Evolutionary conservation across 2,797 vertebrate genomes (phyloP), one percentile per base, ranked within the genome.

Genomic region (Poecile montanus): DNA sequence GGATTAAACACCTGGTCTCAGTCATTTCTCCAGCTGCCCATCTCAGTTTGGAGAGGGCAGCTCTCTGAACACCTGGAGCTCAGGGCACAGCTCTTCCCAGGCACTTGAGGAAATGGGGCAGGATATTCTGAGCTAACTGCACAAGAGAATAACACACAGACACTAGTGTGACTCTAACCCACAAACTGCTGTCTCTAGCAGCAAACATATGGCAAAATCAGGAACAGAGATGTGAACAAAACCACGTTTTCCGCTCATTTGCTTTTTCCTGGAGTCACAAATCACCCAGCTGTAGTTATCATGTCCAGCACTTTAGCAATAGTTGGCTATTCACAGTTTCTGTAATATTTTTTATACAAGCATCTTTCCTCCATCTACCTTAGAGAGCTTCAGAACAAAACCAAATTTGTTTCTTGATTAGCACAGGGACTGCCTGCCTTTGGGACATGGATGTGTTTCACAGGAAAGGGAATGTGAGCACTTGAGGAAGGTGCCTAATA

Each of bases 31-130:
- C 44, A 27, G 45, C 65, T 51, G 53, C 25, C 48, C 45, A 48
- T 8, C 5, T 16, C 4, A 3, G 23, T 23, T 12, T n/a, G 38
- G 10, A 25, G 21, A 70, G 60, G 51, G 29, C 44, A 88, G n/a
- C 23, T 20, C 50, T 53, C 25, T 0, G 1, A 81, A 74, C 0
- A 0, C 13, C 53, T 30, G 36, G 27, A 74, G n/a, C 45, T 63
- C 8, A 2, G 8, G 40, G 36, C 40, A 67, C 0, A 0, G 45
- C 38, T 72, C n/a, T 66, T 40, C 44, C 34, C 27, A 71, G 19
- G 40, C 57, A 58, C 34, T 19, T 1, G 1, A 71, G 27, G 40
- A 68, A 89, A 75, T 0, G 2, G 11, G 30, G 26, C 34, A 54
- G 38, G 56, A 82, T 51, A 70, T 20, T 93, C 34, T 61, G 42